These are phyloP conservation scores for Babylonia areolata DNA, from an alignment of 1,140 invertebrate genomes.

Conservation along the genomic window DNA sequence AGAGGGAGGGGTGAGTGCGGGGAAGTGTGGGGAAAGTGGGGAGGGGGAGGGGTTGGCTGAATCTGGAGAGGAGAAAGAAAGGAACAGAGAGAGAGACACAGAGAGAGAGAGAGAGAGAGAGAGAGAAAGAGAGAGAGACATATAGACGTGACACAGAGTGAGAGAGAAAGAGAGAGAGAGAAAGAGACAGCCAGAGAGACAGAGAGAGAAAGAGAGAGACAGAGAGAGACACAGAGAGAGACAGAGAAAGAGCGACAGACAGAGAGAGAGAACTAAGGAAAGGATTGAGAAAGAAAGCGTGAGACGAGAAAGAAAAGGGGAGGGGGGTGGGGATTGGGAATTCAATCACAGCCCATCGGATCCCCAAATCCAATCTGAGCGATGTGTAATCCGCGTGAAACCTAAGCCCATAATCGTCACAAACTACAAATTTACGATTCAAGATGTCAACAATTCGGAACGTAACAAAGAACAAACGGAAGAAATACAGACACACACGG, in stretches of 20 bases:
- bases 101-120: not conserved
- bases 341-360: too few species aligned
- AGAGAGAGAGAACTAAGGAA: not conserved
- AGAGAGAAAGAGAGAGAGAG: not conserved
- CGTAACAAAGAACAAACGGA: too few species aligned
- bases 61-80: not conserved
- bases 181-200: not conserved
- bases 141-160: not conserved
- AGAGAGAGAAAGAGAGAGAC: not conserved
- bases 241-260: not conserved
- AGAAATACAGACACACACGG: too few species aligned
- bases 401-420: too few species aligned
- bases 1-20: too few species aligned
- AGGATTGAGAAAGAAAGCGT: not conserved
- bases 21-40: too few species aligned
- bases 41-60: too few species aligned
- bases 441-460: too few species aligned
- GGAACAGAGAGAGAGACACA: not conserved
- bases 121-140: not conserved
- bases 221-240: not conserved
- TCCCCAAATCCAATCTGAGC: too few species aligned
- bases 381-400: too few species aligned
- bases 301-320: not conserved
- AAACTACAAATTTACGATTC: too few species aligned
- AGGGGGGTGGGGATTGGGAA: not conserved